Base-by-base conservation (phyloP, 2,888 invertebrate species). In the Antitype chi region DNA sequence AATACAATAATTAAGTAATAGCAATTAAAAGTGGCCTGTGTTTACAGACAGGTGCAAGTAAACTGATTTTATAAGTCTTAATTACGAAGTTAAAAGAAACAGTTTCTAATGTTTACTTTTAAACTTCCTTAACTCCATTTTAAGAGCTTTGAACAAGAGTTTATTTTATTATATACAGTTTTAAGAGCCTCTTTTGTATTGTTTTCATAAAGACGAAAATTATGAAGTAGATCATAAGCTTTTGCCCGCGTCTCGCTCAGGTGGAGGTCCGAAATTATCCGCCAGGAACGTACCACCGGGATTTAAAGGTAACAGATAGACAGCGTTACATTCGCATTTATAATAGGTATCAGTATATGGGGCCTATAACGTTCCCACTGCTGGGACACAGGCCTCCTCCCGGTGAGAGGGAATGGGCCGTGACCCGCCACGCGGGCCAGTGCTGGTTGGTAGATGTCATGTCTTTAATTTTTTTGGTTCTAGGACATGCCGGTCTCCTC, bases 31-130 rank as follows among this genome's bases (percentile, higher is more conserved):
- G 9, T 32, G 28, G 59, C 25, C 60, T 23, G 74, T 55, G 43
- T 67, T 52, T 43, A 73, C 28, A 47, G 52, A 23, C 84, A 84
- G 80, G 70, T 80, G 82, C 7, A 13, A 32, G 2, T 43, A 43
- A 66, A 70, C 57, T 6, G 69, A 82, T 82, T 82, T 70, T 49
- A 23, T 63, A n/a, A 53, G 23, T 25, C 25, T 52, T 49, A 38
- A 52, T 52, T 20, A 59, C 59, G 59, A 28, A 28, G 59, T 28
- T 17, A 59, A 28, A 59, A 59, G 28, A 59, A 59, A 60, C 20
- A 60, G 11, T 60, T 0, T 60, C 28, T 20, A 5, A 60, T 32
- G 60, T 60, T 52, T 38, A 43, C 8, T 67, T 52, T 23, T 43
- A 23, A 43, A 66, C 17, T 43, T 53, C 9, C 38, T 13, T 60